Conservation (phyloP, 2,113 vertebrate species). For the Clarias magur region DNA sequence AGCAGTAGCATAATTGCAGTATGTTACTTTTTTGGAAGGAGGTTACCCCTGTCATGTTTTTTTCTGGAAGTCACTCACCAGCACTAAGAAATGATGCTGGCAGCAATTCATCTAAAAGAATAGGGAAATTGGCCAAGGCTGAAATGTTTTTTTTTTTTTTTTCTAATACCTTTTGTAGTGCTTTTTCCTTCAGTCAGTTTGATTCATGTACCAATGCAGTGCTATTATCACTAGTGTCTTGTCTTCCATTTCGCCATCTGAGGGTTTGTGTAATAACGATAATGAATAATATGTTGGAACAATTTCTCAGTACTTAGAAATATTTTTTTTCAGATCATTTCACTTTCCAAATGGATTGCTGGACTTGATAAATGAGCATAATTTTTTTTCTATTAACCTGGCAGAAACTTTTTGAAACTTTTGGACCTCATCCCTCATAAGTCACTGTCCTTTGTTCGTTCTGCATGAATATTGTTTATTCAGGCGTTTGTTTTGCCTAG, state of each 20-base stretch:
- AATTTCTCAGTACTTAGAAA: neutral
- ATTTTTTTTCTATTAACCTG: neutral
- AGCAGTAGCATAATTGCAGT: neutral
- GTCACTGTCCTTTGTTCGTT: neutral
- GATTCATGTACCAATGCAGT: neutral
- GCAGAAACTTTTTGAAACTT: neutral
- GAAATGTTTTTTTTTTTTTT: neutral
- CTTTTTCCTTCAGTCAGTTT: neutral
- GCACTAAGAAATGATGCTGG: neutral
- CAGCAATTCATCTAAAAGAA: neutral
- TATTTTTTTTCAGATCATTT: slow-evolving; percentile 4
- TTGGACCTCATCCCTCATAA: neutral
- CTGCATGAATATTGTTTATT: neutral
- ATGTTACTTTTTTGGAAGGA: neutral
- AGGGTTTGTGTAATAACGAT: neutral
- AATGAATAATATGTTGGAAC: neutral
- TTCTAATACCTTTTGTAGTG: neutral
- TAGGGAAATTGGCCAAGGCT: neutral
- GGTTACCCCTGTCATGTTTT: neutral
- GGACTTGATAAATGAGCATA: neutral
- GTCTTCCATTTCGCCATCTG: neutral
- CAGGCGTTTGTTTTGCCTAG: neutral
- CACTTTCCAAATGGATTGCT: neutral
- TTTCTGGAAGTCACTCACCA: neutral
- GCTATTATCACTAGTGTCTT: neutral